phyloP scores from a whole-genome alignment of 2,113 vertebrate species.

The Ia io region DNA sequence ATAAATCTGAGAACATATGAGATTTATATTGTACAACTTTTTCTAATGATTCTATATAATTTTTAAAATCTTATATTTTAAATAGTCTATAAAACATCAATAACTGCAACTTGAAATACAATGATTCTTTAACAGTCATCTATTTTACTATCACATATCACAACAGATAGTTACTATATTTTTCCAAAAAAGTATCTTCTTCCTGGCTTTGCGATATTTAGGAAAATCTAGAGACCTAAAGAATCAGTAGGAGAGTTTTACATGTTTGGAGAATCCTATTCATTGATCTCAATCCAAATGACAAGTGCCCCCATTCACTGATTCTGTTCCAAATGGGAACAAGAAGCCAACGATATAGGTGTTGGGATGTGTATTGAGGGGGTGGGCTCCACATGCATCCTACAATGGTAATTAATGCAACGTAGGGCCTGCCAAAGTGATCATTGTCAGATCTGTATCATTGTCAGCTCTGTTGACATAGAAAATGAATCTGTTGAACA shows the following conservation, averaged over 20 bases:
- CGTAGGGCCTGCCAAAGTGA: not conserved
- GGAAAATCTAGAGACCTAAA: not conserved
- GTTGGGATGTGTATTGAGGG: not conserved
- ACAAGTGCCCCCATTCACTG: not conserved
- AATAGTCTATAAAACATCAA: slow-evolving; percentile 42
- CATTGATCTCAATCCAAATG: not conserved
- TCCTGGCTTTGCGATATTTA: not conserved
- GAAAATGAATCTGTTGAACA: not conserved
- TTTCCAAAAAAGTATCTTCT: slow-evolving; percentile 28
- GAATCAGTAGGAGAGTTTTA: not conserved
- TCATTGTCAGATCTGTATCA: not conserved
- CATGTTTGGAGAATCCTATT: not conserved
- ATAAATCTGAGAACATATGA: slow-evolving; percentile 56
- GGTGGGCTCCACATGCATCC: not conserved
- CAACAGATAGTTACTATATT: slow-evolving; percentile 12
- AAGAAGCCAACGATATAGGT: not conserved
- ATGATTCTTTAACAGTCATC: not conserved
- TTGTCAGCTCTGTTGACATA: not conserved
- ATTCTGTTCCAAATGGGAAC: not conserved
- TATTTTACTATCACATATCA: not conserved
- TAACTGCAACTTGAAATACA: slow-evolving; percentile 6
- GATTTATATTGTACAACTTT: slow-evolving; percentile 52
- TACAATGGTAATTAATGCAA: not conserved
- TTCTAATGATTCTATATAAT: slow-evolving; percentile 35
- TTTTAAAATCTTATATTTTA: slow-evolving; percentile 44